These are phyloP conservation scores for Lordiphosa clarofinis DNA, from an alignment of 1,140 invertebrate species.

Conservation along the genomic window DNA sequence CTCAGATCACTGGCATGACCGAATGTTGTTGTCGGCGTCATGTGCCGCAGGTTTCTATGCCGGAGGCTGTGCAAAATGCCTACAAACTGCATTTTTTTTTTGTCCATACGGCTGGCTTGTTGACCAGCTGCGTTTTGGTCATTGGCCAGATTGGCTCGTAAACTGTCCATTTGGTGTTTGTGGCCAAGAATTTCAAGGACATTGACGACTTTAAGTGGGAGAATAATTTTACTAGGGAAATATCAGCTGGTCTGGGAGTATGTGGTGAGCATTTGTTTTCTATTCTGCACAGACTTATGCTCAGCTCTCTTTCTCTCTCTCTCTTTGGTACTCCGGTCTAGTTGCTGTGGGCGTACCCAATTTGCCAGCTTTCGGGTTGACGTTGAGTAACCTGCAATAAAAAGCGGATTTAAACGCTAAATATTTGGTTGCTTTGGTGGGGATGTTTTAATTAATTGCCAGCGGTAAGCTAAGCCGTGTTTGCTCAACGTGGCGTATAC, in stretches of 20 bases:
- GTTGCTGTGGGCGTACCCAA: constrained; percentile 53
- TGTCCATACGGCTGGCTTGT: constrained; percentile 21
- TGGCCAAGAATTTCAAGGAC: constrained; percentile 60
- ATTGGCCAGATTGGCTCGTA: constrained; percentile 55
- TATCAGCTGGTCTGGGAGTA: constrained; percentile 16
- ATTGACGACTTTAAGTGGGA: too few species aligned
- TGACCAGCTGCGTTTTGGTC: constrained; percentile 51
- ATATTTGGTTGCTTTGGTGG: too few species aligned
- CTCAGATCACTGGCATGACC: constrained; percentile 49
- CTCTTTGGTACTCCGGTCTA: constrained; percentile 38
- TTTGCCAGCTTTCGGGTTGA: constrained; percentile 41
- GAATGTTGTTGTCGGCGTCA: constrained; percentile 51
- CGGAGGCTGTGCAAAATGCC: constrained; percentile 50
- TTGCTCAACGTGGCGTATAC: constrained; percentile 49
- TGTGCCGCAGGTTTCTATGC: constrained; percentile 60
- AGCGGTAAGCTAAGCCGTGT: constrained; percentile 37
- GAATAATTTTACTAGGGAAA: too few species aligned
- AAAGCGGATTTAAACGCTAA: too few species aligned
- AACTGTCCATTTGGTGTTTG: constrained; percentile 59
- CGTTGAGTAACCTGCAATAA: too few species aligned
- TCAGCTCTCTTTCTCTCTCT: too few species aligned
- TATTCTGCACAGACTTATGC: constrained; percentile 33
- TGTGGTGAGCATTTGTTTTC: constrained; percentile 36
- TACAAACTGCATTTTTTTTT: constrained; percentile 49
- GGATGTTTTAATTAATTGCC: constrained; percentile 59